Conservation (phyloP, 2,888 invertebrate species). For the Melanophora roralis region DNA sequence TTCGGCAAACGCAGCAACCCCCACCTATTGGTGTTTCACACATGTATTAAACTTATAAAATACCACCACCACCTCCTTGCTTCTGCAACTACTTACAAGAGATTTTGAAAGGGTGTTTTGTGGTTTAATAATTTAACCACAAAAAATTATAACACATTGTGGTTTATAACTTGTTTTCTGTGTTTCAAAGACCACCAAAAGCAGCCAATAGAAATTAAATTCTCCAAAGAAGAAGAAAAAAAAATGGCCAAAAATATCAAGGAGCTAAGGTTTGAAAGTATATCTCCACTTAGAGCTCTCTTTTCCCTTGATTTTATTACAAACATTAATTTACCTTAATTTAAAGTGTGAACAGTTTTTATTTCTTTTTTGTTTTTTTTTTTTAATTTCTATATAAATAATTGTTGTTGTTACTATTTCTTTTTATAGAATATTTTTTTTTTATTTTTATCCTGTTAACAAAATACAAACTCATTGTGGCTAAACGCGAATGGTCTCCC, state of each 20-base stretch:
- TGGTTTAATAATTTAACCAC: conserved; percentile 72
- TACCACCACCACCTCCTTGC: conserved; percentile 10
- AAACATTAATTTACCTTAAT: no score
- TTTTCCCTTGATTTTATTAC: not conserved
- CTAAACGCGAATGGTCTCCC: conserved; percentile 67
- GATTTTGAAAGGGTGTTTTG: conserved; percentile 62
- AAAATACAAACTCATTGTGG: conserved; percentile 65
- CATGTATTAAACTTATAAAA: conserved; percentile 19
- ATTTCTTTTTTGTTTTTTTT: conserved; percentile 12
- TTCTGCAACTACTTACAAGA: conserved; percentile 5
- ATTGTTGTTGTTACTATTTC: conserved; percentile 8
- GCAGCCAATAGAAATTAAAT: conserved; percentile 20
- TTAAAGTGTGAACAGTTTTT: not conserved
- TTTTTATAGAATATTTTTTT: not conserved
- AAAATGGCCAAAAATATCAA: conserved; percentile 46
- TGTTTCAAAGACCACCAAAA: not conserved
- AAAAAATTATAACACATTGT: conserved; percentile 73
- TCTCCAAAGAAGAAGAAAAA: not conserved
- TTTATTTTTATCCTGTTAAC: conserved; percentile 51
- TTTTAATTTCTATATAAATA: conserved; percentile 24
- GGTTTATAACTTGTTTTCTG: conserved; percentile 63
- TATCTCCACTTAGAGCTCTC: not conserved
- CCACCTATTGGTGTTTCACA: conserved; percentile 11
- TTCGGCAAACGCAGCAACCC: conserved; percentile 21
- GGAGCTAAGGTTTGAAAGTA: not conserved